These are phyloP conservation scores for Ochlodes sylvanus DNA, from an alignment of 2,888 invertebrate genomes.

Conservation along the genomic window DNA sequence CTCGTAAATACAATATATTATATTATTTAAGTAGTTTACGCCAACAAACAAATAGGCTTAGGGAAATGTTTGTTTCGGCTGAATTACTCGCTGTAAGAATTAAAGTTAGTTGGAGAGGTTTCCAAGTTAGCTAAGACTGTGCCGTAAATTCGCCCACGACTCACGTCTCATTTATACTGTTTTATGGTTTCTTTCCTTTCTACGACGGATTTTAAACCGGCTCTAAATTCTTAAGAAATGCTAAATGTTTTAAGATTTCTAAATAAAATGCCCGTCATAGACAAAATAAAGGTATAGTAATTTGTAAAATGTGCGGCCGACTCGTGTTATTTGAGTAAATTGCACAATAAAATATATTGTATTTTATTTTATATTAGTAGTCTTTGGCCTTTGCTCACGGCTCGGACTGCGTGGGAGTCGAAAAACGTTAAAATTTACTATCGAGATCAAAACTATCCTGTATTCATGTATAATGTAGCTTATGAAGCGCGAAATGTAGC, in stretches of 20 bases:
- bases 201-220: constrained; percentile 58
- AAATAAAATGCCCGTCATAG: background rate
- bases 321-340: too few relatives aligned
- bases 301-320: too few relatives aligned
- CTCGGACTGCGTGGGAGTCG: too few relatives aligned
- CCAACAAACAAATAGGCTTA: constrained; percentile 27
- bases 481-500: too few relatives aligned
- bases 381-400: too few relatives aligned
- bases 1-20: background rate
- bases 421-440: too few relatives aligned
- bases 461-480: too few relatives aligned
- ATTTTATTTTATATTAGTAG: too few relatives aligned
- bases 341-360: too few relatives aligned
- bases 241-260: constrained; percentile 25
- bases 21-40: background rate
- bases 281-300: too few relatives aligned
- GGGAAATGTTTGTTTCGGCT: constrained; percentile 20
- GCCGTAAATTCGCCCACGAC: constrained; percentile 53
- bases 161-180: constrained; percentile 79
- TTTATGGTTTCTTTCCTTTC: constrained; percentile 75
- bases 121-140: constrained; percentile 44
- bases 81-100: constrained; percentile 49
- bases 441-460: too few relatives aligned
- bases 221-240: constrained; percentile 55
- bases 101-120: constrained; percentile 59